These are phyloP conservation scores for Pollimyrus isidori DNA, from an alignment of 2,113 vertebrate species.

Conservation along the genomic window DNA sequence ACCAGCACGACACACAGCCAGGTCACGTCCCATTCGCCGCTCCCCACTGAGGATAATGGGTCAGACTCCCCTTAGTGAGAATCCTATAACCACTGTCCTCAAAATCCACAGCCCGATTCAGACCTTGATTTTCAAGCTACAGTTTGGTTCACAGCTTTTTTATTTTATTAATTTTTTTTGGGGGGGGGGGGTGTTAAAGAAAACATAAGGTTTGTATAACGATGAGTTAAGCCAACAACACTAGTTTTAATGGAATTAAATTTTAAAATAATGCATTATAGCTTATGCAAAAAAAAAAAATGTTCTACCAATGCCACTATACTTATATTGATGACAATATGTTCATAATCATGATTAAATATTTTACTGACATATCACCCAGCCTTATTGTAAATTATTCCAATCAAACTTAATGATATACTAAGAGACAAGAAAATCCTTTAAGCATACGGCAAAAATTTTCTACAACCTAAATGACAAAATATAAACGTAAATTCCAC, in stretches of 20 bases:
- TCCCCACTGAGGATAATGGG: not conserved
- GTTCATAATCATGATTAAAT: not conserved
- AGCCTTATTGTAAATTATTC: not conserved
- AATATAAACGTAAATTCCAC: slow-evolving; percentile 45
- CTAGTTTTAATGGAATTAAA: not conserved
- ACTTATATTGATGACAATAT: not conserved
- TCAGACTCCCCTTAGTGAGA: not conserved
- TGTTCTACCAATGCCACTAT: not conserved
- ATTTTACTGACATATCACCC: not conserved
- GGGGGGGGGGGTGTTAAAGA: too few relatives aligned
- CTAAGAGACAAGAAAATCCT: not conserved
- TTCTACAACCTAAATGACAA: not conserved
- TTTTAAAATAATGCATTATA: not conserved
- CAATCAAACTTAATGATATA: not conserved
- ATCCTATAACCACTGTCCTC: not conserved
- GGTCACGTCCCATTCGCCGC: not conserved
- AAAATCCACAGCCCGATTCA: not conserved
- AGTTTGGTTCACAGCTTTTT: not conserved
- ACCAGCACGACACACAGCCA: not conserved
- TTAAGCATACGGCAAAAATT: not conserved
- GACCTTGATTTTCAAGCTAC: not conserved
- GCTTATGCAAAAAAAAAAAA: not conserved
- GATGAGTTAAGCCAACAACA: not conserved
- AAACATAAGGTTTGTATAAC: not conserved
- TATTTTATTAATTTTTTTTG: not conserved